A percentile compares a stretch with the other conserved stretches of the same genome.
Conservation (phyloP, 2,113 vertebrate genomes). For the Dromaius novaehollandiae region DNA sequence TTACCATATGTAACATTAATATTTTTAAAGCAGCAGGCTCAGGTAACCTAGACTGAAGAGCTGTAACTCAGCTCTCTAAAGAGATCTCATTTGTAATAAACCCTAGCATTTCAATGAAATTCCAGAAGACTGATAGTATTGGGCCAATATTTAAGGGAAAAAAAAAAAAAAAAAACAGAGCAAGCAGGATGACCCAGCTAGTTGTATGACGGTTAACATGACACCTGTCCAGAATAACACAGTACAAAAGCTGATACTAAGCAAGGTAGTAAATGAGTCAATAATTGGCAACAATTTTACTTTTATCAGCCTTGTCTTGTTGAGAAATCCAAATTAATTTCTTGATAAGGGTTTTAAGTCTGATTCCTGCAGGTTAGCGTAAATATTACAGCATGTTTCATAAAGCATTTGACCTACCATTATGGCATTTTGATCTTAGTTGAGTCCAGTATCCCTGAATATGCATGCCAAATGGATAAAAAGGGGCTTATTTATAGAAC, state of each 20-base stretch:
- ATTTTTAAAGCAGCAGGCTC: not conserved
- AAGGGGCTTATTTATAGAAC: not conserved
- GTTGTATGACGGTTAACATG: conserved; percentile 4
- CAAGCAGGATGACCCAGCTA: conserved; percentile 46
- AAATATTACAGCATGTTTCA: conserved; percentile 13
- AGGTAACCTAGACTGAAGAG: not conserved
- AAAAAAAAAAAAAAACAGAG: conserved; percentile 12
- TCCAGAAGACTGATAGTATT: not conserved
- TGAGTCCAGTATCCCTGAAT: not conserved
- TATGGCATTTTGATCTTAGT: not conserved
- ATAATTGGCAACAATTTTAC: conserved; percentile 28
- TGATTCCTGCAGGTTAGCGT: not conserved
- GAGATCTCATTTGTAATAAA: not conserved
- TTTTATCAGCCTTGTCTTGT: not conserved
- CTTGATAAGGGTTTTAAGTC: not conserved
- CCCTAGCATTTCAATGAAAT: not conserved
- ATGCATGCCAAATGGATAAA: not conserved
- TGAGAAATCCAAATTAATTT: conserved; percentile 20
- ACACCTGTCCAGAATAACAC: not conserved
- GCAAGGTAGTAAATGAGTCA: conserved; percentile 21
- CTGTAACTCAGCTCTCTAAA: not conserved
- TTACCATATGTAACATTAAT: not conserved
- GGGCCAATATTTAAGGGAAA: conserved; percentile 37
- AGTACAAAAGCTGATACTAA: not conserved
- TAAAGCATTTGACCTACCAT: not conserved